Evolutionary conservation across 2,888 invertebrate genomes (phyloP), one percentile per base, ranked within the genome.

Genomic region (Carabus problematicus): DNA sequence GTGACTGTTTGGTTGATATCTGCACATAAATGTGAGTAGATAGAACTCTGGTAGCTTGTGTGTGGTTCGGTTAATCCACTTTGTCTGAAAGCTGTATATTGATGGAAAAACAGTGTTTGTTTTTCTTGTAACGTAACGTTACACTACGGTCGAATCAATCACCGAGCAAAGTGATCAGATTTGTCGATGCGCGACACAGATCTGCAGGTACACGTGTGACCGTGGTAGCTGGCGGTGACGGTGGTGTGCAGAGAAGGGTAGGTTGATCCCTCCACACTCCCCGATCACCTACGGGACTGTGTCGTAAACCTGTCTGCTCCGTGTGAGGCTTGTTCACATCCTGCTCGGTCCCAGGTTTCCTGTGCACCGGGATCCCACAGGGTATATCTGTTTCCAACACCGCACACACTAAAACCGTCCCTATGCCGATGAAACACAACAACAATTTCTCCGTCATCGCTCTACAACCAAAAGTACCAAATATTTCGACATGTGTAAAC

Each of bases 301-400:
- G 63, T 71, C 71, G 63, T 71, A 71, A 71, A 71, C 63, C 68
- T 71, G 71, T 71, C 71, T 54, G 29, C 68, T 52, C 68, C 63
- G 61, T 39, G 70, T 52, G 66, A 58, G 56, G 67, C 62, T 66
- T 66, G 70, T 66, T 70, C 70, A 62, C 70, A 62, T 70, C 70
- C 62, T 58, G 66, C 55, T 64, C 64, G 54, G 29, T 63, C 60
- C 56, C 47, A 41, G 64, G 64, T 56, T 70, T 61, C 70, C 61
- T 66, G 56, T 52, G 54, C 47, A 47, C 19, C 42, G 9, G 55
- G 64, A 40, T 18, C 41, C 56, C 64, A 39, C 9, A 19, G 29
- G 39, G 29, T 56, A 56, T 39, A 19, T 39, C 59, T 40, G 59
- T 41, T 59, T 39, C 14, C 41, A 58, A 29, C 19, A 59, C 60